phyloP scores from a whole-genome alignment of 2,888 invertebrate genomes.

The Andrena bicolor region DNA sequence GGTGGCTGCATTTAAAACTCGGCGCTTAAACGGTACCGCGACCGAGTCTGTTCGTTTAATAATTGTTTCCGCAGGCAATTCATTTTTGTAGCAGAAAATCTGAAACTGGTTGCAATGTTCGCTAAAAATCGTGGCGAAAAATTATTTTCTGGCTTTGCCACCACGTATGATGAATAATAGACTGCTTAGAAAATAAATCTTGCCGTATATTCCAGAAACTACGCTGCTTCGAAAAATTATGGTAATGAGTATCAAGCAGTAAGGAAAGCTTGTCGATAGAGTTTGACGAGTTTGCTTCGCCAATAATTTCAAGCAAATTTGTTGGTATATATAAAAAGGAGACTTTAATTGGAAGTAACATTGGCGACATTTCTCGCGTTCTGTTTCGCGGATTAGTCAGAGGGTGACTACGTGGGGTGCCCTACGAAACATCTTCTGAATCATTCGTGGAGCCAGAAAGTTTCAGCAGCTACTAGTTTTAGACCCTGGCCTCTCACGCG shows the following conservation, averaged over 20 bases:
- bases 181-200: not conserved
- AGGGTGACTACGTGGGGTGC: constrained; percentile 67
- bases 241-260: not conserved
- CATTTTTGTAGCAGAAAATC: constrained; percentile 18
- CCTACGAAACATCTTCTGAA: constrained; percentile 72
- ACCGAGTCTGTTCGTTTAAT: constrained; percentile 31
- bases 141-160: not conserved
- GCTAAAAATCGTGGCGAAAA: not conserved
- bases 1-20: constrained; percentile 28
- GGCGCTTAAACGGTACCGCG: constrained; percentile 47
- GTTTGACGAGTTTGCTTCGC: not conserved
- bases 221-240: not conserved
- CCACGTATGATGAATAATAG: not conserved
- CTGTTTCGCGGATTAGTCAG: constrained; percentile 70
- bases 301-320: too few relatives aligned
- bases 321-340: not conserved
- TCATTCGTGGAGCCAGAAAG: constrained; percentile 57
- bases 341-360: constrained; percentile 16
- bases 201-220: not conserved
- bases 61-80: constrained; percentile 37
- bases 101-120: constrained; percentile 13
- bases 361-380: constrained; percentile 38
- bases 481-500: constrained; percentile 25
- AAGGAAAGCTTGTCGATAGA: not conserved
- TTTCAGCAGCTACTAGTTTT: constrained; percentile 55